A percentile compares a stretch with the other conserved stretches of the same genome.
phyloP scores from a whole-genome alignment of 2,888 invertebrate species.

The Dasysyrphus albostriatus region DNA sequence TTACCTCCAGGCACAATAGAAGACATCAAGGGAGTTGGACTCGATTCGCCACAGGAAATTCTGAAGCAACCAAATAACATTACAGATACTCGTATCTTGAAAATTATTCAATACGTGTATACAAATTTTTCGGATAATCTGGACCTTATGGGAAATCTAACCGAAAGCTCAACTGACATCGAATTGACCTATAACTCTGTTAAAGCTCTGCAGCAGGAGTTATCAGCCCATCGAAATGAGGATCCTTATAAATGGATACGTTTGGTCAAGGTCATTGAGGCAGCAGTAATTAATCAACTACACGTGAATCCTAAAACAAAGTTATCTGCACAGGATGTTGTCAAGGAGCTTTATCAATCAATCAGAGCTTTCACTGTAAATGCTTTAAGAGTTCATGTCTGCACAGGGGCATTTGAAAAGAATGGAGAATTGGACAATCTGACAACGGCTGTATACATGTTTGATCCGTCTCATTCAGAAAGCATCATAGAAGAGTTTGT shows the following conservation, averaged over 20 bases:
- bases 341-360: neutral
- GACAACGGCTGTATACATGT: neutral
- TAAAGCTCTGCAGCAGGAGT: neutral
- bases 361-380: neutral
- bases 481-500: conserved; percentile 10
- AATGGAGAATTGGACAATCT: neutral
- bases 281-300: neutral
- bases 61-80: neutral
- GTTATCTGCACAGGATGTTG: neutral
- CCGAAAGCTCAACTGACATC: neutral
- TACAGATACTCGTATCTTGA: neutral
- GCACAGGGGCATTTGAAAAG: neutral
- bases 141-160: neutral
- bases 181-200: neutral
- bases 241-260: conserved; percentile 20
- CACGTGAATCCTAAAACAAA: neutral
- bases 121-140: neutral
- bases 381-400: neutral
- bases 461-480: neutral
- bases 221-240: neutral
- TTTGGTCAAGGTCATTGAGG: conserved; percentile 2
- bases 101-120: neutral
- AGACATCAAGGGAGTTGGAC: neutral
- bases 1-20: neutral
- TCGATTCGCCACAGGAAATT: neutral